Evolutionary conservation across 2,113 vertebrate species (phyloP), one percentile per base, ranked within the genome.

Genomic region (Tetraodon nigroviridis): DNA sequence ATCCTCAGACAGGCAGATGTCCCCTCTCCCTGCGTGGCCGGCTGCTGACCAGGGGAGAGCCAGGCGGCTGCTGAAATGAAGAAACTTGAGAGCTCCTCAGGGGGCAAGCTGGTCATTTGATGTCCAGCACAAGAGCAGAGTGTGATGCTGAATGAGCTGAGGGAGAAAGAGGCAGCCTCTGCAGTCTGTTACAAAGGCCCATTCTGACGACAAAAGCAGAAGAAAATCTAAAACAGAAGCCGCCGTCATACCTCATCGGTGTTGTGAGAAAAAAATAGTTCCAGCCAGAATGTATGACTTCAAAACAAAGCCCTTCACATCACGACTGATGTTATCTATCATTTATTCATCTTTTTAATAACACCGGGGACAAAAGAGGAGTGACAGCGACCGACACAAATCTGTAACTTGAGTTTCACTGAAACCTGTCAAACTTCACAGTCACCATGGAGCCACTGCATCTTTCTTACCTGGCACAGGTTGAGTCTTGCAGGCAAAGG

Each of bases 1-100:
- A 92, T 94, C 91, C 91, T 91, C 90, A 97, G 94, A 96, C 92
- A 92, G 95, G 92, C 97, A 98, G 95, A 95, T 97, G 95, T 95
- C 96, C 94, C 90, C 92, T 91, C 92, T 92, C 91, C 88, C 92
- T 83, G 86, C 87, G 88, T 91, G 87, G 76, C 85, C 74, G 80
- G 80, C 87, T 83, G 87, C 80, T 83, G 86, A 88, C 86, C 76
- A 88, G 88, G 90, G 75, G 79, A 91, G 93, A 93, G 84, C 79
- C 92, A 92, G 92, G 91, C 91, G 88, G 93, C 87, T 89, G 91
- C 92, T 92, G 92, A 94, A 95, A 95, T 90, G 92, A 92, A 93
- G 94, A 95, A 95, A 96, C 92, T 92, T 89, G 89, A 95, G 94
- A 93, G 89, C 84, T 92, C 95, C 95, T 92, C 89, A 81, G 95